phyloP scores from a whole-genome alignment of 2,113 vertebrate genomes.

The Entelurus aequoreus region DNA sequence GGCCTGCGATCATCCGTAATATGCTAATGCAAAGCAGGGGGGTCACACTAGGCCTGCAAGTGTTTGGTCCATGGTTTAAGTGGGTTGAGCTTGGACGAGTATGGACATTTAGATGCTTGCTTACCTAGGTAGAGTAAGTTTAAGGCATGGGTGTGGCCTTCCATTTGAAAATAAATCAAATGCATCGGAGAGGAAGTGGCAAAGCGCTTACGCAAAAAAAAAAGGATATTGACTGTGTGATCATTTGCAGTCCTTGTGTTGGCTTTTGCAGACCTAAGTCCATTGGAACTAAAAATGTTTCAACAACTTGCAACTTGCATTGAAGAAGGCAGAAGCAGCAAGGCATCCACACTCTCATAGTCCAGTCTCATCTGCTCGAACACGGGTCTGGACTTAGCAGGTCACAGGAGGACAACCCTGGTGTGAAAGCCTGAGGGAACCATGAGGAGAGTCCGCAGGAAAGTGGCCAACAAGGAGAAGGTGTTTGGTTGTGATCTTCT shows the following conservation, averaged over 20 bases:
- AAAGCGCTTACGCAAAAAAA: constrained; percentile 18
- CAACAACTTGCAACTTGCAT: constrained; percentile 33
- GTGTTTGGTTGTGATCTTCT: constrained; percentile 89
- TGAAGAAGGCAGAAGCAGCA: constrained; percentile 23
- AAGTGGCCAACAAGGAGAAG: constrained; percentile 76
- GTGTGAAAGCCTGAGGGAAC: constrained; percentile 10
- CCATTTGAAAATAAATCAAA: constrained; percentile 45
- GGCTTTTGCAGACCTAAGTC: constrained; percentile 27
- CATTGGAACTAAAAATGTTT: background rate
- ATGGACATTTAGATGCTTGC: constrained; percentile 8
- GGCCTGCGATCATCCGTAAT: constrained; percentile 32
- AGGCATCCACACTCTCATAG: constrained; percentile 3
- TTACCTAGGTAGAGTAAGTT: constrained; percentile 44
- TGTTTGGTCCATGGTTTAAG: background rate
- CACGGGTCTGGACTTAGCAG: constrained; percentile 1
- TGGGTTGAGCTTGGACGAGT: constrained; percentile 5
- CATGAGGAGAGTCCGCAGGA: constrained; percentile 83
- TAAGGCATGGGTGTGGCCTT: constrained; percentile 68
- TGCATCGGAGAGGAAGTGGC: constrained; percentile 56
- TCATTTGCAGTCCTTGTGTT: constrained; percentile 2
- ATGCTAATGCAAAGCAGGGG: constrained; percentile 4
- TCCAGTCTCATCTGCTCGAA: constrained; percentile 3
- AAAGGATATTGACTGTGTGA: background rate
- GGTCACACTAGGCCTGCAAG: background rate
- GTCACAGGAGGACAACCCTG: constrained; percentile 36